Conservation (phyloP, 1,140 invertebrate genomes). For the Eriocheir sinensis region DNA sequence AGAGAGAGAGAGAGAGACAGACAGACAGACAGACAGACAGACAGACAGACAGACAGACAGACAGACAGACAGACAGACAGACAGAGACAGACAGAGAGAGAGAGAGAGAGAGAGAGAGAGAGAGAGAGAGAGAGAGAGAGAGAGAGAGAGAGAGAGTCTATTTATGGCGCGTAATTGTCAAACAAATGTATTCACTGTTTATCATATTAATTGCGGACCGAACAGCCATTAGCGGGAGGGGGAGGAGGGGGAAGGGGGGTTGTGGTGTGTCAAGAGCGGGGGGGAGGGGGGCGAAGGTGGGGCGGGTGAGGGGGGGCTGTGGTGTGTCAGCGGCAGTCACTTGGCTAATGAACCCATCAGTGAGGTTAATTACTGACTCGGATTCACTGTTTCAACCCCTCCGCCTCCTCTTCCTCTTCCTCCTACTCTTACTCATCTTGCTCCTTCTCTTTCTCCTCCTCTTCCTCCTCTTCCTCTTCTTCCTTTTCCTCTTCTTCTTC, state of each 20-base stretch:
- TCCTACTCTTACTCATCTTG: no score
- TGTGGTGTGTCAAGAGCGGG: not conserved
- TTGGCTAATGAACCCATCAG: not conserved
- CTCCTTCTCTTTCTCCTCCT: no score
- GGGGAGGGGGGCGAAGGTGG: no score
- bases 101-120: conserved; percentile 22
- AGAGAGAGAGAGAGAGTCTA: not conserved
- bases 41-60: no score
- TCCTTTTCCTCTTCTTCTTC: no score
- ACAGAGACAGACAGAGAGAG: not conserved
- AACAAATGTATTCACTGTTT: not conserved
- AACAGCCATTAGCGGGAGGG: conserved; percentile 3
- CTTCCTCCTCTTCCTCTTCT: no score
- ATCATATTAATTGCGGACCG: conserved; percentile 5
- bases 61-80: no score
- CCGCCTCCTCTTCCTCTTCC: no score
- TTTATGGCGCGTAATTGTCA: not conserved
- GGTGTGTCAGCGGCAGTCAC: not conserved
- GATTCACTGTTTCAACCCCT: not conserved
- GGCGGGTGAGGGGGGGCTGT: not conserved
- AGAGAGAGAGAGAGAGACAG: conserved; percentile 13
- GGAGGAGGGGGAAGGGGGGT: no score
- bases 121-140: not conserved
- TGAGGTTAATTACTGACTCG: not conserved
- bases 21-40: not conserved